These are phyloP conservation scores for Phymorhynchus buccinoides DNA, from an alignment of 1,140 invertebrate species.

Conservation along the genomic window DNA sequence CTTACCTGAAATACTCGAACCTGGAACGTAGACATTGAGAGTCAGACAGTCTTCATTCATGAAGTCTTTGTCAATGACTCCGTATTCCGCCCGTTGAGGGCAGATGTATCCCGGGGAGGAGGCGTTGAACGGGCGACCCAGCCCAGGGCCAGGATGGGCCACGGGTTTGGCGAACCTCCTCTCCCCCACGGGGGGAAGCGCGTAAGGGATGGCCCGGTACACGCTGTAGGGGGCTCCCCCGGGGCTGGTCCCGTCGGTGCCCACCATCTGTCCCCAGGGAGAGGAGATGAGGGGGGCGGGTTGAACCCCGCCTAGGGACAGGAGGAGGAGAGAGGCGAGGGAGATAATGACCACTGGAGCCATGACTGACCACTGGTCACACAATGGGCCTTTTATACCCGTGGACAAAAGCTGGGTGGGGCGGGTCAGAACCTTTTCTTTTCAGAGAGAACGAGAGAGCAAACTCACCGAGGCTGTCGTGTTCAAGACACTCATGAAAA, in stretches of 20 bases:
- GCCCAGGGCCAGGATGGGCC: constrained; percentile 20
- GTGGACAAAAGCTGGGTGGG: too few species aligned
- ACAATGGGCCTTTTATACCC: too few species aligned
- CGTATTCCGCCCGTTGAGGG: not conserved
- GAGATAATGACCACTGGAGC: not conserved
- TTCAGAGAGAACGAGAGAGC: too few species aligned
- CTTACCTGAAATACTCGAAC: not conserved
- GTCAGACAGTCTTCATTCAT: constrained; percentile 26
- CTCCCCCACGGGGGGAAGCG: constrained; percentile 31
- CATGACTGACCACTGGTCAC: too few species aligned
- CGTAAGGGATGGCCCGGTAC: constrained; percentile 36
- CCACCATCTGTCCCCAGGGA: constrained; percentile 26
- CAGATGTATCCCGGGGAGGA: constrained; percentile 11
- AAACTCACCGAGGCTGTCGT: too few species aligned
- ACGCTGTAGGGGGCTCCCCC: not conserved
- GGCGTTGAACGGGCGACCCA: constrained; percentile 17
- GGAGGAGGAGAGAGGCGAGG: not conserved
- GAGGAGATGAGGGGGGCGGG: constrained; percentile 22
- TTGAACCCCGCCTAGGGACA: not conserved
- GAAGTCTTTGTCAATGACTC: too few species aligned
- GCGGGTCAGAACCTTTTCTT: too few species aligned
- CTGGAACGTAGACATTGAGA: not conserved
- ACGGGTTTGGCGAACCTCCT: constrained; percentile 31
- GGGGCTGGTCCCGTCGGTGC: constrained; percentile 8
- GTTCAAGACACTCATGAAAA: too few species aligned